A percentile compares a stretch with the other conserved stretches of the same genome.
These are phyloP conservation scores for Pristiophorus japonicus DNA, from an alignment of 2,113 vertebrate genomes.

Conservation along the genomic window DNA sequence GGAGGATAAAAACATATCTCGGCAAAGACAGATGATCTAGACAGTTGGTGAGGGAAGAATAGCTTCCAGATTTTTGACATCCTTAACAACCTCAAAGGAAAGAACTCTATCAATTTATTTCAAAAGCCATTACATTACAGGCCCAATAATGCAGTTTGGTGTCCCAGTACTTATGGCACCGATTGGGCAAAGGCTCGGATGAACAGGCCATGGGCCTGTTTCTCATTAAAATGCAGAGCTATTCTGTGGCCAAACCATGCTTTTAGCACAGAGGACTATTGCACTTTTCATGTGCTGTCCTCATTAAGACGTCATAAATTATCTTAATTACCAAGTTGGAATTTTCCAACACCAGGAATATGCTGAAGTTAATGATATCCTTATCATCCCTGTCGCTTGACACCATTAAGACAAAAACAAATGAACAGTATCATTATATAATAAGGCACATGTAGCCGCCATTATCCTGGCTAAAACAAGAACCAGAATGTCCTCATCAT, in stretches of 20 bases:
- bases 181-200: not conserved
- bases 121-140: not conserved
- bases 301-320: not conserved
- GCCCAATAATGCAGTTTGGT: not conserved
- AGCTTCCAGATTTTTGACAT: not conserved
- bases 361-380: not conserved
- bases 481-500: not conserved
- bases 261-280: not conserved
- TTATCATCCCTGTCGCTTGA: not conserved
- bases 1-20: not conserved
- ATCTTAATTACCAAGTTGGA: not conserved
- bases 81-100: not conserved
- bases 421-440: not conserved
- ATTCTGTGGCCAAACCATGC: not conserved
- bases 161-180: not conserved
- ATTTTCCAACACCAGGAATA: not conserved
- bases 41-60: not conserved
- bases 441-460: not conserved
- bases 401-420: not conserved
- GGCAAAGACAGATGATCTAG: not conserved
- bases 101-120: slow-evolving; percentile 24
- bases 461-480: not conserved
- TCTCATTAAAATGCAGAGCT: not conserved
- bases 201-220: not conserved
- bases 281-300: not conserved